Conservation (phyloP, 2,797 vertebrate species). For the Crocidura indochinensis region DNA sequence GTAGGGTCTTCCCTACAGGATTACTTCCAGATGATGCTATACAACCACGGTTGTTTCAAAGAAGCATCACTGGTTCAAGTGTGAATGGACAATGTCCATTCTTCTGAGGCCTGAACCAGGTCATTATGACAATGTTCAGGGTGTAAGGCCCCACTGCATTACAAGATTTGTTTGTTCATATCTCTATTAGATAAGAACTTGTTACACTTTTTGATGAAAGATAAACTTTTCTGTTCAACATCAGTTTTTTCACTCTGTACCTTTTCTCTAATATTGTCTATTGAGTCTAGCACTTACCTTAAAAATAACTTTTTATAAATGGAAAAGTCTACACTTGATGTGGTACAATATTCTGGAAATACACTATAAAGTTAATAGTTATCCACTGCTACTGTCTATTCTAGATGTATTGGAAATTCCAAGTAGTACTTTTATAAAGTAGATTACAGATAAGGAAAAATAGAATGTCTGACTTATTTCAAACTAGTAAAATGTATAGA, state of each 20-base stretch:
- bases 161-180: not conserved
- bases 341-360: not conserved
- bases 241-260: not conserved
- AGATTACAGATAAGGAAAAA: conserved; percentile 11
- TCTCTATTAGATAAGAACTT: too few relatives aligned
- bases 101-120: too few relatives aligned
- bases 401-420: conserved; percentile 1
- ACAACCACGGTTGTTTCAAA: too few relatives aligned
- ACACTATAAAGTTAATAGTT: not conserved
- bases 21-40: too few relatives aligned
- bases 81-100: too few relatives aligned
- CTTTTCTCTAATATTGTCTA: not conserved
- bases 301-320: not conserved
- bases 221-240: not conserved
- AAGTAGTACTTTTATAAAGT: not conserved
- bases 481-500: not conserved
- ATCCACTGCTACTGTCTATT: not conserved
- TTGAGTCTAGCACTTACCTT: not conserved
- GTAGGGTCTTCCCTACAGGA: too few relatives aligned
- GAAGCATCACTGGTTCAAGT: too few relatives aligned
- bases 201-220: not conserved
- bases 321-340: not conserved
- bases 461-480: not conserved
- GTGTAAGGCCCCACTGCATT: too few relatives aligned
- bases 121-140: too few relatives aligned